Evolutionary conservation across 2,888 invertebrate genomes (phyloP).

Genomic region (Sinhomidia bicolor): DNA sequence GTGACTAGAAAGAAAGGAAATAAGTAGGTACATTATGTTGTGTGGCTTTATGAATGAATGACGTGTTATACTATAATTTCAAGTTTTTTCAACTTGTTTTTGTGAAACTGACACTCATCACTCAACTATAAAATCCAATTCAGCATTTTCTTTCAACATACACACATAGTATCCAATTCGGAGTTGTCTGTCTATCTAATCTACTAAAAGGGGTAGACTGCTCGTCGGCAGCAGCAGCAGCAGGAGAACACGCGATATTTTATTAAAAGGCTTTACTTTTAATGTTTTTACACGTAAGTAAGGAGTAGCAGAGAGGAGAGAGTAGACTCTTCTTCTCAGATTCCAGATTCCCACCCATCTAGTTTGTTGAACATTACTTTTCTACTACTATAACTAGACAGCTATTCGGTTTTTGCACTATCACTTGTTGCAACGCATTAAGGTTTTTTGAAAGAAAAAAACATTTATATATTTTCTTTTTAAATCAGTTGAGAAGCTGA

Average conservation of each 20-base stretch:
- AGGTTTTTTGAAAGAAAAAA: background rate
- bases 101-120: background rate
- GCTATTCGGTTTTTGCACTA: background rate
- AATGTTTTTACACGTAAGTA: too few relatives aligned
- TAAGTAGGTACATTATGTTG: background rate
- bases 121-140: background rate
- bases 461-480: background rate
- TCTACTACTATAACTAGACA: background rate
- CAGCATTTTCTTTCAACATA: background rate
- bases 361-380: background rate
- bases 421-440: background rate
- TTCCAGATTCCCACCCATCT: background rate
- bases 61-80: background rate
- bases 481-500: background rate
- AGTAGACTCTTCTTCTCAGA: background rate
- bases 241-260: background rate
- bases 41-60: slow-evolving; percentile 1
- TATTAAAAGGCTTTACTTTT: background rate
- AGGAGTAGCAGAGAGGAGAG: background rate
- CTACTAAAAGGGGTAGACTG: slow-evolving; percentile 36
- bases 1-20: background rate
- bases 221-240: slow-evolving; percentile 37
- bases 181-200: too few relatives aligned
- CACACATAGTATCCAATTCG: background rate
- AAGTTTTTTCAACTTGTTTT: background rate